phyloP scores from a whole-genome alignment of 2,888 invertebrate species.

The Uropetala carovei region DNA sequence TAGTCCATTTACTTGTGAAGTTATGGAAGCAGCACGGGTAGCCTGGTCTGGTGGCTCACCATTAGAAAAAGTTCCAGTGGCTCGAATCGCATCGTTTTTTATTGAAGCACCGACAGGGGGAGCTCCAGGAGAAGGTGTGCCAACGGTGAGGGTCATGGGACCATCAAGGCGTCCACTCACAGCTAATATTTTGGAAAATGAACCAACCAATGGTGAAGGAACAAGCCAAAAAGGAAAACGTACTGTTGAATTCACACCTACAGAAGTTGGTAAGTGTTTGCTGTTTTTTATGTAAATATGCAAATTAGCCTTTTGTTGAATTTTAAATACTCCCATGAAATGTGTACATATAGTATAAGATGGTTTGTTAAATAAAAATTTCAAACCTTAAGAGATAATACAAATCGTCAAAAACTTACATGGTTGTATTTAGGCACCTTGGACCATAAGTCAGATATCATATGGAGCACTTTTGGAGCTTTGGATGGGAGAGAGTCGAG shows the following conservation, averaged over 20 bases:
- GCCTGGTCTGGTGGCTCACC: constrained; percentile 86
- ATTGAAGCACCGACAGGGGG: constrained; percentile 86
- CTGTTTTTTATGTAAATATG: neutral
- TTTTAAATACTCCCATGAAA: neutral
- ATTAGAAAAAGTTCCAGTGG: constrained; percentile 92
- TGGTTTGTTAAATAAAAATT: too few species aligned
- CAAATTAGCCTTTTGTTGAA: neutral
- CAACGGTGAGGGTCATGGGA: constrained; percentile 88
- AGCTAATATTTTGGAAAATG: constrained; percentile 76
- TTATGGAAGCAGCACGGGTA: constrained; percentile 90
- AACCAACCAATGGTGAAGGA: constrained; percentile 70
- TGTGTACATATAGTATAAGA: too few species aligned
- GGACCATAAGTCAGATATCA: too few species aligned
- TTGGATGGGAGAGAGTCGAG: too few species aligned
- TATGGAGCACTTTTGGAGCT: too few species aligned
- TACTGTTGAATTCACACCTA: constrained; percentile 84
- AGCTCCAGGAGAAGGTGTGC: constrained; percentile 77
- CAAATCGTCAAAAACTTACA: too few species aligned
- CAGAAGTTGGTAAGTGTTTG: constrained; percentile 85
- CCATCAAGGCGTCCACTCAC: constrained; percentile 84
- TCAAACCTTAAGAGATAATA: too few species aligned
- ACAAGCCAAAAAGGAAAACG: constrained; percentile 74
- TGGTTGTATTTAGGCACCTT: too few species aligned
- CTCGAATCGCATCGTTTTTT: constrained; percentile 88
- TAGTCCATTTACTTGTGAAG: constrained; percentile 88